phyloP scores from a whole-genome alignment of 2,888 invertebrate species.

The Drosophila meridionalis region DNA sequence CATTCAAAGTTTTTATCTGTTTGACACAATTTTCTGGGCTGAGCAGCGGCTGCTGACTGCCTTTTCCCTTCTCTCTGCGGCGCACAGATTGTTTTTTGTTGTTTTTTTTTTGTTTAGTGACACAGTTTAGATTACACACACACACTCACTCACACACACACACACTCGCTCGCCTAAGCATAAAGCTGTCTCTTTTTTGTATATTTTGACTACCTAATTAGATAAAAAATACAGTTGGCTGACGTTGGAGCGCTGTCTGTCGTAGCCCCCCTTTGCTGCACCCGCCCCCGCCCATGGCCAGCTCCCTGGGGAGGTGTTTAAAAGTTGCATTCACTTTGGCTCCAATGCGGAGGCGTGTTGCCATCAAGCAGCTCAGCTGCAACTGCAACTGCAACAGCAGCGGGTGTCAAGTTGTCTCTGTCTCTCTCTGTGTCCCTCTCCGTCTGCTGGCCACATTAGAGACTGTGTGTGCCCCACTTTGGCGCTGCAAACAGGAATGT shows the following conservation, averaged over 20 bases:
- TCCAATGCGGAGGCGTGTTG: conserved; percentile 53
- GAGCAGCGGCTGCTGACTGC: conserved; percentile 32
- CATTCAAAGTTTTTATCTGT: conserved; percentile 70
- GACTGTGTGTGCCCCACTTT: conserved; percentile 53
- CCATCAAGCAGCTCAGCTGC: conserved; percentile 22
- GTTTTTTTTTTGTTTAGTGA: conserved; percentile 77
- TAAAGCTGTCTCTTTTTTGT: conserved; percentile 52
- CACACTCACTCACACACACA: conserved; percentile 29
- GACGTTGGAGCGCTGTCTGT: conserved; percentile 35
- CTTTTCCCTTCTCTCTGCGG: conserved; percentile 20
- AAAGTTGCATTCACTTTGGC: conserved; percentile 61
- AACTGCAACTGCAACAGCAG: conserved; percentile 30
- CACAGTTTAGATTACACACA: conserved; percentile 73
- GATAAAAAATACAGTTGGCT: conserved; percentile 68
- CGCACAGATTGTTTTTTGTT: conserved; percentile 56
- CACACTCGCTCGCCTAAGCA: conserved; percentile 21
- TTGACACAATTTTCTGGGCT: conserved; percentile 79
- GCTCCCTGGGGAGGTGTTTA: conserved; percentile 55
- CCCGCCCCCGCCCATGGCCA: no score
- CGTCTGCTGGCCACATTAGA: conserved; percentile 41
- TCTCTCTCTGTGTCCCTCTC: conserved; percentile 2
- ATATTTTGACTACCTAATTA: conserved; percentile 79
- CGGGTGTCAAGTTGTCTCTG: conserved; percentile 39
- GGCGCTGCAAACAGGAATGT: conserved; percentile 38
- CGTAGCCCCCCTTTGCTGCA: background rate